phyloP scores from a whole-genome alignment of 2,113 vertebrate genomes.

The Scartelaos histophorus region DNA sequence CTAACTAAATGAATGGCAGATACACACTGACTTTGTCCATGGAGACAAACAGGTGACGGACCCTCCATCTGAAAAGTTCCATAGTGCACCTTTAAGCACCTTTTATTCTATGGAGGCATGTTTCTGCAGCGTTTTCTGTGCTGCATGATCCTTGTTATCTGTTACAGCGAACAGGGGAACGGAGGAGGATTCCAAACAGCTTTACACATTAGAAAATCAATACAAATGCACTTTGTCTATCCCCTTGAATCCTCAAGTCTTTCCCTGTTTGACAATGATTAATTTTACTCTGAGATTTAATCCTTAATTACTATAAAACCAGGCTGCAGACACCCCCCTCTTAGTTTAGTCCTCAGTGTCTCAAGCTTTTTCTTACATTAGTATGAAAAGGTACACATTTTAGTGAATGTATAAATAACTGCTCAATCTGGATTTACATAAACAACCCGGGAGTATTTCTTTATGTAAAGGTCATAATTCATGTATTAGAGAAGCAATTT shows the following conservation, averaged over 20 bases:
- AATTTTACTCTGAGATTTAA: slow-evolving; percentile 1
- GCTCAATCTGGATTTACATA: background rate
- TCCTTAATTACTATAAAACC: background rate
- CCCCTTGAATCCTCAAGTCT: slow-evolving; percentile 19
- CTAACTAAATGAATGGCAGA: background rate
- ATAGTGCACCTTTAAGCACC: too few relatives aligned
- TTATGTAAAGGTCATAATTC: background rate
- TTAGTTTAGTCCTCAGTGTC: background rate
- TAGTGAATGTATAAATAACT: background rate
- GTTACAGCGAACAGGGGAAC: background rate
- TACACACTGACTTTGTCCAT: background rate
- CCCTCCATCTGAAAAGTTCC: too few relatives aligned
- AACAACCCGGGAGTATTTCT: background rate
- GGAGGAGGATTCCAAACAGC: background rate
- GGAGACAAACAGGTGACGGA: too few relatives aligned
- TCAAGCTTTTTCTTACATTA: background rate
- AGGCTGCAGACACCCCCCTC: background rate
- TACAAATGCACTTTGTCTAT: slow-evolving; percentile 23
- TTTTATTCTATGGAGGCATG: background rate
- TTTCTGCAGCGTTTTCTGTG: background rate
- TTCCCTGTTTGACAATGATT: slow-evolving; percentile 27
- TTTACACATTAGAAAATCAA: slow-evolving; percentile 13
- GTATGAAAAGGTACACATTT: background rate
- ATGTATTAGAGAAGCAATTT: background rate
- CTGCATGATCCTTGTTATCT: slow-evolving; percentile 5